Base-by-base conservation (phyloP, 2,888 invertebrate genomes). In the Corbicula japonica region DNA sequence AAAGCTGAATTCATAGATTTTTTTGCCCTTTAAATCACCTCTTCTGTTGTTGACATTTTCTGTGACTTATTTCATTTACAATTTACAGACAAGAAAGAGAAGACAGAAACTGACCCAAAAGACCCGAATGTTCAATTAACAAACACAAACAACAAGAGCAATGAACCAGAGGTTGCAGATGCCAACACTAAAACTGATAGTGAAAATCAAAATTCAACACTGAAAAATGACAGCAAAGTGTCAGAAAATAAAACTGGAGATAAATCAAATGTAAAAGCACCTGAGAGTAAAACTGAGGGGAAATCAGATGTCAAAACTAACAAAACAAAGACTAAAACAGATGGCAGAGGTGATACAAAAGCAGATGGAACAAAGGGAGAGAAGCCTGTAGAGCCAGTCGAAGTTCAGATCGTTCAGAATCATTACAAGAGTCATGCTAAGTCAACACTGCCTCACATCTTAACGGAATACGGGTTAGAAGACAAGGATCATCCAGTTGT, bases 381-480 rank as follows among this genome's bases (percentile, higher is more conserved):
- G 34, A 76, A 60, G 35, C 1, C 52, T 30, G 58, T 6, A 6
- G 71, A 69, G 12, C 52, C 38, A 18, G 54, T 73, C 30, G 60
- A 72, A n/a, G 35, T 76, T 18, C 78, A 76, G 61, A 26, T 44
- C 44, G 54, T 74, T 15, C 75, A 83, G 21, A 60, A 56, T 10
- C 80, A 80, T 63, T 75, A 80, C 48, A 77, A 52, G 35, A 65
- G 80, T 35, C 86, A 85, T 58, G 72, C 80, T 6, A 80, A 85
- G 56, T 84, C 87, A 46, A 85, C 84, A 26, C 69, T 88, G 54
- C 88, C 88, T 15, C 76, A 83, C 34, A 76, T 87, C 3, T 72
- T 88, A 8, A 79, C 82, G 26, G 87, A 86, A 46, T 88, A 88
- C 81, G 88, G 88, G 26, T 66, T 87, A 48, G 86, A 87, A 62